phyloP scores from a whole-genome alignment of 1,140 invertebrate species.

The Magallana gigas region DNA sequence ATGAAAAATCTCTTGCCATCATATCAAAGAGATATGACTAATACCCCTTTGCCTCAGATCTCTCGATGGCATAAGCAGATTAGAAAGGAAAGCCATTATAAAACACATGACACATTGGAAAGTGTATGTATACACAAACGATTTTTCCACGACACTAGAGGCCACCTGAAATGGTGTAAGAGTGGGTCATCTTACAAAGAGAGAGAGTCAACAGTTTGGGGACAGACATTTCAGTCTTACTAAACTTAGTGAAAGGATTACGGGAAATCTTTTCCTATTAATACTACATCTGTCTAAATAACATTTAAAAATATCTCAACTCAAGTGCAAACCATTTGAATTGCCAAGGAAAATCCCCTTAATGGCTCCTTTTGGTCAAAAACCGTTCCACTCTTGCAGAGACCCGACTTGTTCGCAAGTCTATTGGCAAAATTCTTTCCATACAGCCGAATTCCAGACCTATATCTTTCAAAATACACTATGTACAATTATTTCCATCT shows the following conservation, averaged over 20 bases:
- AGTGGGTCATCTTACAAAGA: not conserved
- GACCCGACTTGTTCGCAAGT: not conserved
- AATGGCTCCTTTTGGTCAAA: not conserved
- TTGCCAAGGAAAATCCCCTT: not conserved
- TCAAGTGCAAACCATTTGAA: constrained; percentile 28
- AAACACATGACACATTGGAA: constrained; percentile 27
- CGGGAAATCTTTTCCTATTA: constrained; percentile 16
- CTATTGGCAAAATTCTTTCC: not conserved
- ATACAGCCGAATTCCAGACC: too few relatives aligned
- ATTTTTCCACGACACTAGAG: not conserved
- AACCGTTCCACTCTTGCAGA: not conserved
- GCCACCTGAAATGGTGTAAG: constrained; percentile 22
- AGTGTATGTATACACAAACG: constrained; percentile 18
- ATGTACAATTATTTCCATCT: too few relatives aligned
- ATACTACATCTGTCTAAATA: constrained; percentile 2
- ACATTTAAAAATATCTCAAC: constrained; percentile 32
- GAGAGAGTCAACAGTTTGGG: not conserved
- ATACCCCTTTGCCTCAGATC: not conserved
- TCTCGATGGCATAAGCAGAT: constrained; percentile 6
- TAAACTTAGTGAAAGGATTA: not conserved
- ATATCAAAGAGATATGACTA: constrained; percentile 26
- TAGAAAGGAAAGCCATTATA: constrained; percentile 16
- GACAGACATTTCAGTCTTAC: not conserved
- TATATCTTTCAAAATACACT: too few relatives aligned
- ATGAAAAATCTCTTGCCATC: not conserved